Base-by-base conservation (phyloP, 2,113 vertebrate species). In the Anarhynchus alexandrinus region DNA sequence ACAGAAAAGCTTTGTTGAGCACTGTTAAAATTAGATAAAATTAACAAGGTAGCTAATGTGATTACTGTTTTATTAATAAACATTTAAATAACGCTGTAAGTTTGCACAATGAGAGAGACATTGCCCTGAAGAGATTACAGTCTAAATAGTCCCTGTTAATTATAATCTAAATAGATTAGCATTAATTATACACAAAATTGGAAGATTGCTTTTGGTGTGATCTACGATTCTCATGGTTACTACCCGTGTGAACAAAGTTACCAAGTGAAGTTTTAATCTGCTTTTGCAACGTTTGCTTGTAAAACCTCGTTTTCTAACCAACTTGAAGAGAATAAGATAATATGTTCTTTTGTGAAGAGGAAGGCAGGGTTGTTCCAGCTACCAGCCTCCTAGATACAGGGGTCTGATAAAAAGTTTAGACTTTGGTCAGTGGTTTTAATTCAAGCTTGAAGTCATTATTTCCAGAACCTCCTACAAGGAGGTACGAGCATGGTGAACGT, bases 401-500 rank as follows among this genome's bases (percentile, higher is more conserved):
- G 2, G 7, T 49, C 36, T 54, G 23, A 70, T 70, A 66, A 62
- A 87, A 80, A 62, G 2, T 51, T 19, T 79, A 59, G 45, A 6
- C 7, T 90, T 86, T 52, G 70, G 42, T 59, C 62, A 62, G 40
- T 58, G 69, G 42, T 78, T 82, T 65, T 57, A 86, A 45, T 62
- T 86, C 42, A 93, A 55, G 13, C 49, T 82, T 90, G 51, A 88
- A 82, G 38, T 59, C 16, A 43, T 91, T 64, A 74, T 85, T 96
- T 94, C 29, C 65, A 89, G 54, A 87, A 65, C 69, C 34, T 82
- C 61, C 57, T 69, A 52, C 43, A 58, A 54, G 52, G 36, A 27
- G 43, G 27, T 57, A 58, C 0, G 8, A 86, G 27, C 30, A 27
- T 2, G 5, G 25, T 45, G n/a, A 19, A 4, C 0, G 0, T 54